Base-by-base conservation (phyloP, 2,797 vertebrate species). In the Bovichtus diacanthus region DNA sequence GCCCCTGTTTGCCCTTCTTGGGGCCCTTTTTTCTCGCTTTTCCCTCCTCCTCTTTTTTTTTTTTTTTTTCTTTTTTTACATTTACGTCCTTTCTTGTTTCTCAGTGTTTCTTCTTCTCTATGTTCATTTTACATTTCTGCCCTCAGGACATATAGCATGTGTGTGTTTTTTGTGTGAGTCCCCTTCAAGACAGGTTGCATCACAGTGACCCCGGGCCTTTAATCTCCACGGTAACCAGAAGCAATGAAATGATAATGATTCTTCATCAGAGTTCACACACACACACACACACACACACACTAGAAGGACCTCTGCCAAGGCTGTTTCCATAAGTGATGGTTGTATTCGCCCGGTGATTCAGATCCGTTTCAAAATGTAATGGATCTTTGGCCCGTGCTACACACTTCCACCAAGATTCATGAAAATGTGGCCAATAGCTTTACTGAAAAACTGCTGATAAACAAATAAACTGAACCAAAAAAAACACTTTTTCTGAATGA, bases 1-100 rank as follows among this genome's bases (percentile, higher is more conserved):
- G 79, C 73, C 74, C 66, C 66, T 39, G 54, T 27, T 59, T 82
- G 59, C 63, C 69, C 58, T 66, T 79, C 39, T 74, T 53, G 21
- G 16, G 72, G 27, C 66, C 79, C 63, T 55, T 49, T 63, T 58
- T 21, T 18, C 13, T 21, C 3, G 9, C 9, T 61, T 29, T 62
- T 8, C n/a, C 25, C 27, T 38, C 31, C 41, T 44, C 15, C n/a
- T n/a, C n/a, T n/a, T n/a, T n/a, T n/a, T n/a, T 66, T 38, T 61
- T 39, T 41, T 36, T 13, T 25, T 47, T 54, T 54, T 15, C 29
- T 16, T 43, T 18, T 34, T 31, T 7, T 12, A 27, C 21, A 34
- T 61, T 61, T 68, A 51, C 70, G 34, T 36, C 34, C 6, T 75
- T 25, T 36, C 59, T 72, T 9, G 2, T 56, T 38, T 58, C 46